Base-by-base conservation (phyloP, 2,113 vertebrate genomes). In the Tachycineta bicolor region DNA sequence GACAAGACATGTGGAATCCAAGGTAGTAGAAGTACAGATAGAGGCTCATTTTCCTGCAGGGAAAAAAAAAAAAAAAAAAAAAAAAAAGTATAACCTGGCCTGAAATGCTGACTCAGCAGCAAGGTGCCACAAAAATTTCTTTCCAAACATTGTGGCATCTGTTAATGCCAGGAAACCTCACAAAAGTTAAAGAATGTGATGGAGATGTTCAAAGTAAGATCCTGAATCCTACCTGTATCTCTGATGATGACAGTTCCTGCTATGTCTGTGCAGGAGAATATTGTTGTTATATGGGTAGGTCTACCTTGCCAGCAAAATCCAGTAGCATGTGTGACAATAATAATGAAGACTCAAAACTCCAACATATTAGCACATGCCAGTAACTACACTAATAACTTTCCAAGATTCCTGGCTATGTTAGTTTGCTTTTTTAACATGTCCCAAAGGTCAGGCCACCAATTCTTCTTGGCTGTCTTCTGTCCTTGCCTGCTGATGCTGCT, bases 1-100 rank as follows among this genome's bases (percentile, higher is more conserved):
- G 90, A 96, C 76, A 82, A 92, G 96, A 93, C 92, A 70, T 64
- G 56, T 79, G 83, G 93, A 96, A 95, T 94, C 88, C 70, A 84
- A 94, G 83, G 92, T 84, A 78, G 71, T 16, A 83, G n/a, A 90
- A 83, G 29, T 78, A 49, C 39, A 83, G 90, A 92, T 55, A 91
- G 73, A 94, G 18, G 29, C 10, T 81, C 52, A 62, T 93, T 96
- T 90, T 94, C 77, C 62, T 37, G 12, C 3, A 9, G 46, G 3
- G 43, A 69, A 67, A 69, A n/a, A 71, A 55, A 89, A 53, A 21
- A 56, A 70, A 75, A 63, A 34, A 76, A 12, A 41, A n/a, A n/a
- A 46, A 90, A 53, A 23, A 5, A 22, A 78, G 25, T 29, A 68
- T 62, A 89, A 92, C 56, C 28, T 5, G 1, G 63, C 22, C 39